Conservation (phyloP, 1,140 invertebrate genomes). For the Capitella teleta region DNA sequence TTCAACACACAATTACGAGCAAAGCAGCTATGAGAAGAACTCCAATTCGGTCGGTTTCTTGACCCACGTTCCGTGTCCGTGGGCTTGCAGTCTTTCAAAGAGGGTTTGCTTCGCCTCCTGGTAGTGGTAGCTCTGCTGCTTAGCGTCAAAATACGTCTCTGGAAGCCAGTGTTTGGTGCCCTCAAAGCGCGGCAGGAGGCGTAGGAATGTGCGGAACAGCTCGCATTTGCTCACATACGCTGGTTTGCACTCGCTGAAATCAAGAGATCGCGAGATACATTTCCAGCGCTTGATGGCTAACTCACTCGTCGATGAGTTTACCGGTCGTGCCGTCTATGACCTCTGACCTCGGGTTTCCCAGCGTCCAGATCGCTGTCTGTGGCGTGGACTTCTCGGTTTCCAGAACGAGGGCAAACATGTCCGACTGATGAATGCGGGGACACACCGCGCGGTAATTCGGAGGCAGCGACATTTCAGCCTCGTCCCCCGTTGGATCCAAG, state of each 20-base stretch:
- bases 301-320: neutral
- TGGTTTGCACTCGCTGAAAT: too few species aligned
- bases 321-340: constrained; percentile 7
- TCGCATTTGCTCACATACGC: too few species aligned
- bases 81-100: neutral
- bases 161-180: too few species aligned
- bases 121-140: neutral
- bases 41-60: neutral
- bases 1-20: too few species aligned
- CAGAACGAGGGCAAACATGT: neutral
- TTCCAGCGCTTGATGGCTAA: too few species aligned
- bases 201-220: too few species aligned
- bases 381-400: constrained; percentile 8
- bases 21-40: too few species aligned
- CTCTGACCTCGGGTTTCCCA: neutral
- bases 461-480: too few species aligned
- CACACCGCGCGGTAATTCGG: neutral
- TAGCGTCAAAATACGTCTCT: neutral
- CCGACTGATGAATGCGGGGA: neutral
- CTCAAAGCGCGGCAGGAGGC: too few species aligned
- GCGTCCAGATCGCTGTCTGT: constrained; percentile 1
- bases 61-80: neutral
- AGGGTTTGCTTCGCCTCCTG: neutral
- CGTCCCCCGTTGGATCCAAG: too few species aligned
- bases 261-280: too few species aligned